Evolutionary conservation across 2,113 vertebrate species (phyloP), one percentile per base, ranked within the genome.

Genomic region (Siniperca chuatsi): DNA sequence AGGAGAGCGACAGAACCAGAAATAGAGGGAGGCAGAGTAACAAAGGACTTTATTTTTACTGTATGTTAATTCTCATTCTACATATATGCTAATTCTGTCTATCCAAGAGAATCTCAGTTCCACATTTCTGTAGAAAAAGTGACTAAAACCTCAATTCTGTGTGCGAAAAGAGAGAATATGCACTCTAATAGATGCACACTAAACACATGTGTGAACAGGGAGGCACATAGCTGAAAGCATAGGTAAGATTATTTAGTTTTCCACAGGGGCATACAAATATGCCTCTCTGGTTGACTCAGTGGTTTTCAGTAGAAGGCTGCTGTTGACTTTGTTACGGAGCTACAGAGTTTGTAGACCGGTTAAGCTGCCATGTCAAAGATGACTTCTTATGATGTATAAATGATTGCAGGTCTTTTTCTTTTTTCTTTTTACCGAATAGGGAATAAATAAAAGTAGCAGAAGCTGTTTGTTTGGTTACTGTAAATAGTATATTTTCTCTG

Each of bases 11-110:
- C 68, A 60, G 69, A 70, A 40, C 29, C 81, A 75, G 79, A 83
- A 79, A 74, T 46, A 68, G 62, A 66, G 65, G 60, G 48, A 68
- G 62, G 3, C 60, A n/a, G 29, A 66, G 71, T 82, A 69, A 93
- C 80, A 89, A 87, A 85, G 75, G 55, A 72, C 44, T 20, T 78
- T 83, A 66, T 87, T 75, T 86, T 82, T 37, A 78, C 66, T 60
- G 29, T 57, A 57, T 68, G 74, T 75, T 84, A 70, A 54, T 71
- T 75, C 48, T 72, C 46, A 13, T 52, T 58, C 46, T 10, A 10
- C 23, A 33, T 84, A 23, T 11, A 8, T 20, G 48, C 58, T 64
- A 67, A 58, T 81, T 71, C 69, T 69, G 35, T 78, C 72, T 13
- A 12, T 64, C 25, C 21, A 58, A 42, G 40, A 73, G 16, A 72